Conservation (phyloP, 2,797 vertebrate genomes). For the Acanthornis magna region DNA sequence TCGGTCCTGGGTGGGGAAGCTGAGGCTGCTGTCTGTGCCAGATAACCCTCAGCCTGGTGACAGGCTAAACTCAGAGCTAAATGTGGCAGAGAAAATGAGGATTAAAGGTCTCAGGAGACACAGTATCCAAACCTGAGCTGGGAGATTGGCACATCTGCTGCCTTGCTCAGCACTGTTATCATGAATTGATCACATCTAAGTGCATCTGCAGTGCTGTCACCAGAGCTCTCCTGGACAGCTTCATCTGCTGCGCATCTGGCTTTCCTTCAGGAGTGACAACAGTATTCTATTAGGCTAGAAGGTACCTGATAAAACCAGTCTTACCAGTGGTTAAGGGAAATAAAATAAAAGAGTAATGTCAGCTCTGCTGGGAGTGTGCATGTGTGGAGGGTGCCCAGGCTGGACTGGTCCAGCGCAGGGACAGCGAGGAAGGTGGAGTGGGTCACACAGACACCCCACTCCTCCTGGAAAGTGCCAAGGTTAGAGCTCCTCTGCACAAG, state of each 20-base stretch:
- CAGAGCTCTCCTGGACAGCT: not conserved
- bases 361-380: not conserved
- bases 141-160: not conserved
- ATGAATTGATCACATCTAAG: not conserved
- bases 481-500: not conserved
- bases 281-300: not conserved
- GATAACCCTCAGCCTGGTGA: not conserved
- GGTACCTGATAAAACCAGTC: not conserved
- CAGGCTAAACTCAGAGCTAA: not conserved
- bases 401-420: not conserved
- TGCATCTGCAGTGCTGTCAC: not conserved
- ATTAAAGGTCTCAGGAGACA: not conserved
- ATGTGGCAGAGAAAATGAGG: not conserved
- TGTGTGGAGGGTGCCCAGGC: not conserved
- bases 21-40: accelerated
- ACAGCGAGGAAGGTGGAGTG: not conserved
- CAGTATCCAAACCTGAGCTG: not conserved
- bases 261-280: not conserved
- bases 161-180: not conserved
- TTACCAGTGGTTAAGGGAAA: not conserved
- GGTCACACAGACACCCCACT: not conserved
- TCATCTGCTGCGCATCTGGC: not conserved
- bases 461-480: too few relatives aligned
- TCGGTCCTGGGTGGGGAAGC: accelerated
- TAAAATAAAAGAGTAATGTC: not conserved